Percentiles rank a stretch among this genome's conserved stretches.
These are phyloP conservation scores for Folsomia candida DNA, from an alignment of 2,888 invertebrate species.

Conservation along the genomic window DNA sequence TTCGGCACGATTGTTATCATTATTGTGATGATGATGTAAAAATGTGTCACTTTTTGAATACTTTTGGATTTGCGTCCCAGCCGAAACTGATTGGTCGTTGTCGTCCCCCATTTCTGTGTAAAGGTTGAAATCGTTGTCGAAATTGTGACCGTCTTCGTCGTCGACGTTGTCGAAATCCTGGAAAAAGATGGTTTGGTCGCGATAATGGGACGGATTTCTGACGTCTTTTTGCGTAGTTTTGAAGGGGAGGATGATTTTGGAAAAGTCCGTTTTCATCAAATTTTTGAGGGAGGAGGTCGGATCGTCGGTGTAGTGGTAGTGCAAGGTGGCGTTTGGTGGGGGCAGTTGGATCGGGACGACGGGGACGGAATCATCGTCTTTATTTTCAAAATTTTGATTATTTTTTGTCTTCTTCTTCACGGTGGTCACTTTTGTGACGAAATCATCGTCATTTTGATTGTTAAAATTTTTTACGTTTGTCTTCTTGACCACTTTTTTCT, in stretches of 20 bases:
- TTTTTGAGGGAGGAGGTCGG: background rate
- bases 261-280: background rate
- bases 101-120: background rate
- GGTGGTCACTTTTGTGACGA: too few species aligned
- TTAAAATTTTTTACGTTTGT: too few species aligned
- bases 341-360: conserved; percentile 29
- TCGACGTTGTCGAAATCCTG: background rate
- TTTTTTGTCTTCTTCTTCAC: too few species aligned
- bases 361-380: conserved; percentile 3
- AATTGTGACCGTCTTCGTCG: background rate
- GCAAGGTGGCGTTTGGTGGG: conserved; percentile 13
- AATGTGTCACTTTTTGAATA: too few species aligned
- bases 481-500: background rate
- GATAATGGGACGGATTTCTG: background rate
- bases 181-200: background rate
- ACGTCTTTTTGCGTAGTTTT: background rate
- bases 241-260: background rate
- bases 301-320: conserved; percentile 27
- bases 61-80: too few species aligned
- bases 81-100: background rate
- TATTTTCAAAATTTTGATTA: background rate
- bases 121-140: background rate
- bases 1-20: background rate
- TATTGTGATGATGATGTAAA: too few species aligned
- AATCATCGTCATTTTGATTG: background rate